Percentiles rank a stretch among this genome's conserved stretches.
phyloP scores from a whole-genome alignment of 2,113 vertebrate genomes.

The Cariama cristata region DNA sequence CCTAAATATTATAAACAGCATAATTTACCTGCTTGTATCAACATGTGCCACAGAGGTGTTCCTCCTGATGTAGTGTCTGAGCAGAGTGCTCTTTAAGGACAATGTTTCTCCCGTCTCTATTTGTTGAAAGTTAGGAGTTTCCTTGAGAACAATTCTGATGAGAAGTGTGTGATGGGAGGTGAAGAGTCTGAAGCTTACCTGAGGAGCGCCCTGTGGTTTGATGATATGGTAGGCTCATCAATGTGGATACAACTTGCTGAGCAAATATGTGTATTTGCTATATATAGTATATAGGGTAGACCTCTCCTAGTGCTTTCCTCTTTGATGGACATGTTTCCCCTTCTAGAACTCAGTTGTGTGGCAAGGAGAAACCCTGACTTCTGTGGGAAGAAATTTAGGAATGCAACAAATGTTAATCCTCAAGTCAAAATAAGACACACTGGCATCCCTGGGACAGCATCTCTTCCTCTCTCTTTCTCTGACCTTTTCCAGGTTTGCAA shows the following conservation, averaged over 20 bases:
- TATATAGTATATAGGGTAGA: neutral
- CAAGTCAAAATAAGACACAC: neutral
- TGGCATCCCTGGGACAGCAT: neutral
- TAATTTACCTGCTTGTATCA: neutral
- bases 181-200: neutral
- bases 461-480: neutral
- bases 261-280: neutral
- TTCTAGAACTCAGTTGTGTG: neutral
- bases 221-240: neutral
- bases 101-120: neutral
- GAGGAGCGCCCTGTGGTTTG: neutral
- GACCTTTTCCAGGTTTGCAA: neutral
- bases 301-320: neutral
- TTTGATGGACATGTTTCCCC: neutral
- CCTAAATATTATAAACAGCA: neutral
- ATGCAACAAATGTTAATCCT: neutral
- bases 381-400: neutral
- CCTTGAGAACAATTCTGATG: neutral
- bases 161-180: neutral
- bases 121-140: neutral
- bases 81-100: neutral
- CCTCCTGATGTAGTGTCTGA: neutral
- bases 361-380: neutral
- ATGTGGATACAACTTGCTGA: neutral
- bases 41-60: neutral